Evolutionary conservation across 2,888 invertebrate species (phyloP), one percentile per base, ranked within the genome.

Genomic region (Netelia inedita): DNA sequence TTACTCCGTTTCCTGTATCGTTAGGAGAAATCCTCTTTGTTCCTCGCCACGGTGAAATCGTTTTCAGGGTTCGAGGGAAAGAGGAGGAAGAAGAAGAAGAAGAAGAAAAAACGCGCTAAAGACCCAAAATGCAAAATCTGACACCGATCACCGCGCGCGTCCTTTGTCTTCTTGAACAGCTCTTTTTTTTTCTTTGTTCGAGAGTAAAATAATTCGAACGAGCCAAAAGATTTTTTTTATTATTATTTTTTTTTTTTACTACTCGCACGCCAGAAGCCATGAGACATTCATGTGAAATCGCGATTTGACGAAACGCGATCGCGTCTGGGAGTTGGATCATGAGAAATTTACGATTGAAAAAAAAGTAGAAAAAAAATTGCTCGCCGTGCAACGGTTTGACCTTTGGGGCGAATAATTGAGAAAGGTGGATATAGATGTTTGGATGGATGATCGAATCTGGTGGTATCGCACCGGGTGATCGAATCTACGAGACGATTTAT

Each of bases 241-340:
- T 61, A n/a, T 61, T 28, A 1, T 28, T 28, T 61, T 61, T 28
- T 28, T 61, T 28, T 61, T 14, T 28, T 35, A n/a, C n/a, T 63
- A 35, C 16, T 63, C 19, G n/a, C 6, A 11, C 28, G 11, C 28
- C 65, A 14, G 55, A 43, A 14, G n/a, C 35, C 21, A 0, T 1
- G 16, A 46, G 43, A n/a, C 19, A 23, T 50, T 50, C 57, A 66
- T 65, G 73, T 57, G 79, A 80, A 80, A 59, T 80, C 57, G 72
- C 66, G 65, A 80, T 66, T 59, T 57, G 73, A 21, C 28, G 14
- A 19, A 79, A 66, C 79, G 73, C 73, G 79, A 73, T 80, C 79
- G 57, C 11, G 28, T 10, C 43, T 16, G 59, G 8, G 23, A 23
- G 11, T 61, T 11, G 50, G 66, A 80, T 80, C 73, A 80, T 73